Evolutionary conservation across 2,888 invertebrate species (phyloP), one percentile per base, ranked within the genome.

Genomic region (Lasiommata megera): DNA sequence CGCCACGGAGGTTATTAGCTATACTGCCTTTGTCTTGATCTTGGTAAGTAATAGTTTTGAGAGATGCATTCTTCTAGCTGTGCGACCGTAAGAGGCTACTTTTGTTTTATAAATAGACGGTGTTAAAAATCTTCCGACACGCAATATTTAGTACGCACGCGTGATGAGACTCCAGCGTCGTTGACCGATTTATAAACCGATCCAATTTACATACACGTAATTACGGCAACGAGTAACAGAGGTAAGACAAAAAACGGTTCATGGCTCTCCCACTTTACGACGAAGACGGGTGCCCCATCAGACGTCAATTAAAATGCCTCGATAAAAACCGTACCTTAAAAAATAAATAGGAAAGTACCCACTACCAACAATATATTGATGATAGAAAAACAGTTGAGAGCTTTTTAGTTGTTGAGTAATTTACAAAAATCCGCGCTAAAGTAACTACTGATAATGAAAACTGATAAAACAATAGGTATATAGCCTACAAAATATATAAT

Each of bases 181-280:
- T 78, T 71, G 71, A 70, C 71, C 65, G 60, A 69, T 77, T 84
- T 82, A 84, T 85, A 82, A 82, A 86, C 75, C 76, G 80, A 77
- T 80, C 79, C 81, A 82, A 84, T 88, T 87, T 86, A 85, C 80
- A 84, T 85, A 76, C 68, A 69, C 67, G 76, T 84, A 86, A 87
- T 88, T 84, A 86, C 80, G 69, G 72, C 70, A 34, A 85, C 79
- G 69, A 72, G 70, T 53, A 53, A 72, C 68, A 74, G 69, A 73
- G 67, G 64, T 67, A 55, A 65, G 67, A 71, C 69, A 72, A 74
- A 70, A 66, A 68, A 63, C 34, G 6, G 53, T 62, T 47, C 58
- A 56, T 53, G 50, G 46, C 58, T 62, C 47, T 53, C 54, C 60
- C 62, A 69, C 12, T 52, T 29, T 7, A 76, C 77, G 76, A 74